Percentiles rank a stretch among this genome's conserved stretches.
Evolutionary conservation across 1,140 invertebrate genomes (phyloP).

Genomic region (Drosophila virilis): DNA sequence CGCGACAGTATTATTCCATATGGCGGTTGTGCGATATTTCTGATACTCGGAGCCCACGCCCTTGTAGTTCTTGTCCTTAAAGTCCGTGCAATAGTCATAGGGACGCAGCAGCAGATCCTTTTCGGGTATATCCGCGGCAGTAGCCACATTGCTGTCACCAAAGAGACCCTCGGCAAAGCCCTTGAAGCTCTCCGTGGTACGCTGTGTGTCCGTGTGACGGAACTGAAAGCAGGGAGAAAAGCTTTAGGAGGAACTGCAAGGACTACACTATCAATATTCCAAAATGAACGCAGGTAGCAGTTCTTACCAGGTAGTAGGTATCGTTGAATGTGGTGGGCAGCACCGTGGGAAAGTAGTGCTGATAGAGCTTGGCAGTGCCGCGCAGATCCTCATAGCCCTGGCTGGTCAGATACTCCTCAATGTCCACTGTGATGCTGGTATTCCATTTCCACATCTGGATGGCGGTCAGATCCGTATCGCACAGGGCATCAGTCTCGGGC

Average conservation of each 20-base stretch:
- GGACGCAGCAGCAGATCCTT: conserved; percentile 86
- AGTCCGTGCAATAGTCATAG: conserved; percentile 75
- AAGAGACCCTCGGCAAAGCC: conserved; percentile 89
- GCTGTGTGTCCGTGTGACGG: conserved; percentile 88
- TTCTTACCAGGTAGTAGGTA: conserved; percentile 57
- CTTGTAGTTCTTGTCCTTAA: conserved; percentile 70
- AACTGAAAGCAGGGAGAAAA: conserved; percentile 85
- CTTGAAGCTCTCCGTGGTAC: conserved; percentile 88
- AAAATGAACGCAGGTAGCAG: too few species aligned
- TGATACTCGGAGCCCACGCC: conserved; percentile 64
- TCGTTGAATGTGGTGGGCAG: conserved; percentile 61
- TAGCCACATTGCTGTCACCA: conserved; percentile 85
- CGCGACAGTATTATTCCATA: conserved; percentile 66
- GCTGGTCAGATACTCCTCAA: conserved; percentile 85
- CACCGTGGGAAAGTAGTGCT: conserved; percentile 85
- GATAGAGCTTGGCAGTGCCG: conserved; percentile 87
- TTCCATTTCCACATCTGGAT: conserved; percentile 87
- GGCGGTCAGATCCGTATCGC: conserved; percentile 86
- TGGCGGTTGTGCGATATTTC: conserved; percentile 53
- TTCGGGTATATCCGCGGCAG: conserved; percentile 67
- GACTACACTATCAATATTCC: too few species aligned
- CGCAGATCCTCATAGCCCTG: conserved; percentile 87
- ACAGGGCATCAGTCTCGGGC: conserved; percentile 85
- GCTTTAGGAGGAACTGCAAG: too few species aligned
- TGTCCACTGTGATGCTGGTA: conserved; percentile 85